Evolutionary conservation across 2,888 invertebrate genomes (phyloP).

Genomic region (Nemurella pictetii): DNA sequence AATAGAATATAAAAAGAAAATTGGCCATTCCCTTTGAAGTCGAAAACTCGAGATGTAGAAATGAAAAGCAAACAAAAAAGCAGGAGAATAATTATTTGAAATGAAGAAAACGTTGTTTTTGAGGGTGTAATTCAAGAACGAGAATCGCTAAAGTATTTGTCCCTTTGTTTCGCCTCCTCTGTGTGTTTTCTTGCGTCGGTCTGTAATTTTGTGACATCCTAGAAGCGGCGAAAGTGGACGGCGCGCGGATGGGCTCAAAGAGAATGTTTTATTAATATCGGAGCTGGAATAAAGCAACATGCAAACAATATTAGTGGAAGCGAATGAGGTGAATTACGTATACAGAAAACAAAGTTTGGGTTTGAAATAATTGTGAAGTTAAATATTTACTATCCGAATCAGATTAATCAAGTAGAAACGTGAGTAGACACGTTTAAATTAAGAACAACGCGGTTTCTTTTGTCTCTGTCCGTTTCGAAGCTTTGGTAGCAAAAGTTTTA

Average conservation of each 20-base stretch:
- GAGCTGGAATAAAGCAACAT: neutral
- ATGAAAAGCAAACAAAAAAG: neutral
- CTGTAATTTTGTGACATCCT: neutral
- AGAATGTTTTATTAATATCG: conserved; percentile 5
- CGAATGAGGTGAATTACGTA: neutral
- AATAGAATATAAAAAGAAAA: neutral
- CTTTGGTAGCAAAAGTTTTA: neutral
- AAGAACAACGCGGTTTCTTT: neutral
- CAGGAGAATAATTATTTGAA: neutral
- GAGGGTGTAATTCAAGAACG: neutral
- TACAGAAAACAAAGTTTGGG: neutral
- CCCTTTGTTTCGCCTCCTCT: neutral
- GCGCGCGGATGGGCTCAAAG: neutral
- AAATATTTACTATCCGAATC: neutral
- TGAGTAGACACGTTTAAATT: neutral
- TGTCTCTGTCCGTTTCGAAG: neutral
- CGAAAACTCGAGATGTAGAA: neutral
- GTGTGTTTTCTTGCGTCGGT: neutral
- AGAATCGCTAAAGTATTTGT: neutral
- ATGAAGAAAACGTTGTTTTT: conserved; percentile 18
- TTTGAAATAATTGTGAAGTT: neutral
- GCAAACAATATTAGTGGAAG: neutral
- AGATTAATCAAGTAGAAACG: neutral
- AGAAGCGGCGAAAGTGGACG: neutral
- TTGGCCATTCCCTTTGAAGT: neutral